Base-by-base conservation (phyloP, 2,113 vertebrate species). In the Nycticryphes semicollaris region DNA sequence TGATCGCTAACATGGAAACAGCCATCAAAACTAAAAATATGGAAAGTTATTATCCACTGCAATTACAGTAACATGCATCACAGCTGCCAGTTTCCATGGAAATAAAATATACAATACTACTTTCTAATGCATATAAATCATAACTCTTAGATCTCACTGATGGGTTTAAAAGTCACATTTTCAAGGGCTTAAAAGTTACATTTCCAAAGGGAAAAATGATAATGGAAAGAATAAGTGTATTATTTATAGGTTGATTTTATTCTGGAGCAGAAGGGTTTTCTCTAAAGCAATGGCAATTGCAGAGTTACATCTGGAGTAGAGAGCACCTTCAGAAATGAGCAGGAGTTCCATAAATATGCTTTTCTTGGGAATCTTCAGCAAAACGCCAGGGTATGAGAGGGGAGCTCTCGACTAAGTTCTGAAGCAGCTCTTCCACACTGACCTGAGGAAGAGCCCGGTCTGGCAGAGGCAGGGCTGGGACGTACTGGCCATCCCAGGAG, bases 1-100 rank as follows among this genome's bases (percentile, higher is more conserved):
- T 66, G 43, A 84, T 73, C n/a, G 45, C 17, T 37, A 27, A 66
- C 43, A 78, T 1, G 3, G 33, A 30, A 60, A 79, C 1, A 57
- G 57, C 45, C 73, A 89, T 73, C 75, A 74, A 62, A 96, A 93
- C 19, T 50, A 27, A 67, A 86, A 79, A 57, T 66, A 75, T 7
- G 27, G 30, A 8, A 88, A 72, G 18, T 62, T 69, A 79, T 83
- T 84, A 73, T 20, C 37, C 60, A 21, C 18, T 51, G 66, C 10
- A 57, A 37, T 73, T 72, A 75, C 31, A 80, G 50, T 47, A 67
- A 64, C n/a, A 23, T 37, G 56, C 47, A 68, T 8, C 70, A 84
- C 39, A 73, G 56, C 82, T 41, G 62, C 21, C 15, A 37, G 39
- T 68, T 89, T 75, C 73, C 54, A 62, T 33, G 47, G 77, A 68